phyloP scores from a whole-genome alignment of 2,113 vertebrate species.

The Silurus glanis region DNA sequence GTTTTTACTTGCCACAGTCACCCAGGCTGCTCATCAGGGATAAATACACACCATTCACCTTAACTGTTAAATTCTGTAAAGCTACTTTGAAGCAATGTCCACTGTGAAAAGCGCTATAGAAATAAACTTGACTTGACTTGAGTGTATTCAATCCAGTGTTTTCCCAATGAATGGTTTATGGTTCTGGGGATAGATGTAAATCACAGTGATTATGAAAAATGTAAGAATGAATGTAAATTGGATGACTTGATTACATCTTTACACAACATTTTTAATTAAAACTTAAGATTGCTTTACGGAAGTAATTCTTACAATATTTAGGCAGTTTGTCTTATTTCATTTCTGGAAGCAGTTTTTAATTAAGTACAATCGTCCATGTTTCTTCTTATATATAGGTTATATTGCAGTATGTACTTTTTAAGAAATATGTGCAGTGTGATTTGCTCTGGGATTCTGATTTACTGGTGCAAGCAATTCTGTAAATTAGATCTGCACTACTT shows the following conservation, averaged over 20 bases:
- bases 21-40: too few species aligned
- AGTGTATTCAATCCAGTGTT: neutral
- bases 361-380: neutral
- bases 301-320: neutral
- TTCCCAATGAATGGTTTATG: neutral
- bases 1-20: too few species aligned
- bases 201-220: neutral
- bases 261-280: neutral
- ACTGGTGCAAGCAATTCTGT: neutral
- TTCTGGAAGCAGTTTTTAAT: conserved; percentile 9
- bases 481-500: neutral
- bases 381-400: conserved; percentile 6
- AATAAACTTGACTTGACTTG: neutral
- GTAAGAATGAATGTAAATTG: neutral
- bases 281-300: neutral
- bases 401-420: neutral
- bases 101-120: too few species aligned
- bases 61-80: too few species aligned
- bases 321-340: neutral
- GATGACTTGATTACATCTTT: neutral
- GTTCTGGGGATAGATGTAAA: neutral
- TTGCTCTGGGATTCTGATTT: neutral
- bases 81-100: too few species aligned
- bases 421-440: too few species aligned
- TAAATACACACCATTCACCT: too few species aligned